Percentiles rank a stretch among this genome's conserved stretches.
phyloP scores from a whole-genome alignment of 2,888 invertebrate genomes.

The Beris morrisii region DNA sequence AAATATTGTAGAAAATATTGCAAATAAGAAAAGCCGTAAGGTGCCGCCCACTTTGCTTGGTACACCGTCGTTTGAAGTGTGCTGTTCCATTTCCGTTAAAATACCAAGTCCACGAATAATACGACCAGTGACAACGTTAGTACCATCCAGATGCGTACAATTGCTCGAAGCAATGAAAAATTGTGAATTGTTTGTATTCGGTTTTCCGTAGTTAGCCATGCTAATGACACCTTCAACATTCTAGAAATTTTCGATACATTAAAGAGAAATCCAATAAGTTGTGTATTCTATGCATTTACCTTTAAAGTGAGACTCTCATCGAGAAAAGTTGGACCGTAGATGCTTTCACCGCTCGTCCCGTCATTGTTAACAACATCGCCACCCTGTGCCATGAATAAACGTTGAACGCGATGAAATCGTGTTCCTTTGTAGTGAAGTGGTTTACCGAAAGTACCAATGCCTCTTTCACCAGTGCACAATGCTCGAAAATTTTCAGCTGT shows the following conservation, averaged over 20 bases:
- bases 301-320: conserved; percentile 83
- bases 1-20: conserved; percentile 41
- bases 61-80: conserved; percentile 61
- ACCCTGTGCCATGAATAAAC: conserved; percentile 88
- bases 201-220: conserved; percentile 77
- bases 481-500: conserved; percentile 91
- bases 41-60: conserved; percentile 62
- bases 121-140: conserved; percentile 80
- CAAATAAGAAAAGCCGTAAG: conserved; percentile 35
- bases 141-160: conserved; percentile 76
- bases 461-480: conserved; percentile 89
- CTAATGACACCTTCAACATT: conserved; percentile 69
- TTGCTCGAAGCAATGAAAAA: conserved; percentile 85
- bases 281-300: conserved; percentile 34
- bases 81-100: conserved; percentile 69
- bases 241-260: conserved; percentile 39
- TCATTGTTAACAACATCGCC: conserved; percentile 77
- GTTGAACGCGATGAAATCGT: conserved; percentile 80
- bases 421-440: conserved; percentile 83
- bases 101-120: conserved; percentile 76
- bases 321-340: conserved; percentile 86
- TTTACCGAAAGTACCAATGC: conserved; percentile 68
- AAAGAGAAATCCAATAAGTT: neutral
- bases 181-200: conserved; percentile 90
- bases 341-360: conserved; percentile 91